phyloP scores from a whole-genome alignment of 2,888 invertebrate species.

The Leucophenga montana region DNA sequence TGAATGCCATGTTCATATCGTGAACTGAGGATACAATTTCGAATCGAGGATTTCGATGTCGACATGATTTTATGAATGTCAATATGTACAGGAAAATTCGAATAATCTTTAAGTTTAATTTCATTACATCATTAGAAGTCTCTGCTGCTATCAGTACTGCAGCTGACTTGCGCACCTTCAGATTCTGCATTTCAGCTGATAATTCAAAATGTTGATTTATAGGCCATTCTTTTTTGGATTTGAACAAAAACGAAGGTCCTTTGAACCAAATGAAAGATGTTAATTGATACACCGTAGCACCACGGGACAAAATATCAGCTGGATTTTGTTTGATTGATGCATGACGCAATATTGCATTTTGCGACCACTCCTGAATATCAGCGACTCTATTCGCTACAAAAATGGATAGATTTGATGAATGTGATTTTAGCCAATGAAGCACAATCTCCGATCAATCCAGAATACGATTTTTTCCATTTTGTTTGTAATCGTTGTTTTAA shows the following conservation, averaged over 20 bases:
- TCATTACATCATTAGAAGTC: no score
- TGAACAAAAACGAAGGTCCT: constrained; percentile 28
- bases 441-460: constrained; percentile 16
- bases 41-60: no score
- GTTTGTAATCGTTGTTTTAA: background rate
- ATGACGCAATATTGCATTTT: constrained; percentile 34
- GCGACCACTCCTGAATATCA: constrained; percentile 32
- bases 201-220: no score
- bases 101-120: no score
- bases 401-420: constrained; percentile 30
- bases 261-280: constrained; percentile 27
- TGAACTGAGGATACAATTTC: no score
- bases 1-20: no score
- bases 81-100: no score
- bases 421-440: constrained; percentile 35
- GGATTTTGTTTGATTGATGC: constrained; percentile 37
- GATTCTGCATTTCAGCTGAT: no score
- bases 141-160: no score
- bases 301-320: constrained; percentile 35
- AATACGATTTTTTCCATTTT: background rate
- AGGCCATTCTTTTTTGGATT: no score
- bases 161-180: no score
- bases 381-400: constrained; percentile 42
- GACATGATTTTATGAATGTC: no score
- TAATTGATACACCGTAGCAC: constrained; percentile 21